Evolutionary conservation across 2,797 vertebrate genomes (phyloP).

Genomic region (Lacerta bilineata): DNA sequence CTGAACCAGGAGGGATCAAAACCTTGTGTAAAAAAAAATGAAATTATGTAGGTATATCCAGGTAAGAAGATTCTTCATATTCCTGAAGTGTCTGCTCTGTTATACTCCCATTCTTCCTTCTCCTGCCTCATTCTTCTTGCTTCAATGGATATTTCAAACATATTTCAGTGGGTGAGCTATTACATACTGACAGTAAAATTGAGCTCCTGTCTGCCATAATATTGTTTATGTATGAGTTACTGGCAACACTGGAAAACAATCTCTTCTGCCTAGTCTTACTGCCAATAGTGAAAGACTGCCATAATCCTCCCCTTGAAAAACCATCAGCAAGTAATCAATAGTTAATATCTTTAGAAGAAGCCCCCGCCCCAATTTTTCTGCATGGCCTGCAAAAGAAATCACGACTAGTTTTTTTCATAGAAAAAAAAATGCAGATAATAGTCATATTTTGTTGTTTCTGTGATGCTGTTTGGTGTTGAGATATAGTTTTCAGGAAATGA

Average conservation of each 20-base stretch:
- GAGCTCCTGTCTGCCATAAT: neutral
- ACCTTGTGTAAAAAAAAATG: neutral
- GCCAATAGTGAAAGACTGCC: neutral
- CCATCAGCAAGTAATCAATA: slow-evolving; percentile 34
- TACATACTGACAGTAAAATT: slow-evolving; percentile 54
- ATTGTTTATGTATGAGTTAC: slow-evolving; percentile 48
- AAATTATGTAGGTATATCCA: neutral
- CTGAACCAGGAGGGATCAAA: neutral
- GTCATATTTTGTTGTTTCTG: slow-evolving; percentile 26
- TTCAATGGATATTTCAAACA: slow-evolving; percentile 25
- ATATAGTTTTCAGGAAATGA: slow-evolving; percentile 51
- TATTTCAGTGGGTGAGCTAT: slow-evolving; percentile 38
- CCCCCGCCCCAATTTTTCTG: slow-evolving; percentile 28
- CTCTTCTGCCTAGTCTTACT: slow-evolving; percentile 34
- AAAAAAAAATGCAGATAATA: slow-evolving; percentile 52
- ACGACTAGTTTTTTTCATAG: neutral
- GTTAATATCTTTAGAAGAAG: slow-evolving; percentile 57
- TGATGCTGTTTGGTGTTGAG: slow-evolving; percentile 33
- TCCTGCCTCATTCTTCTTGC: neutral
- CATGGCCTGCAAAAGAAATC: slow-evolving; percentile 36
- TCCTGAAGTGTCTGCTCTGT: neutral
- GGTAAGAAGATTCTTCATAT: neutral
- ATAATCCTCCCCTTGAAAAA: slow-evolving; percentile 22
- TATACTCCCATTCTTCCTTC: neutral
- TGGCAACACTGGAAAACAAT: slow-evolving; percentile 35